Conservation (phyloP, 1,140 invertebrate genomes). For the Pogonus chalceus region DNA sequence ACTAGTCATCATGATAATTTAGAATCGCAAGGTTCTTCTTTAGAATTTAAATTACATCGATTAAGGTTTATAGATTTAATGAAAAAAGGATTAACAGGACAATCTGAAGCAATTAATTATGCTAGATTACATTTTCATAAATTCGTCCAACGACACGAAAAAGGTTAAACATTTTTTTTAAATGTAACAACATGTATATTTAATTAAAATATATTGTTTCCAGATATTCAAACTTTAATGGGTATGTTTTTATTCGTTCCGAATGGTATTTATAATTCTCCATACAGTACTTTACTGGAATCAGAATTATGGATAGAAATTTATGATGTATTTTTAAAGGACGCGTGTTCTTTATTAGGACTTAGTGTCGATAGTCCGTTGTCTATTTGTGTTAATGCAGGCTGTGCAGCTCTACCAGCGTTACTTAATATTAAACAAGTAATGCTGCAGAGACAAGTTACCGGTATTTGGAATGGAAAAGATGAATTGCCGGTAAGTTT, state of each 20-base stretch:
- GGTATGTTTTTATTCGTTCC: conserved; percentile 75
- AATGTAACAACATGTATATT: background rate
- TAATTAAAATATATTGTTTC: conserved; percentile 20
- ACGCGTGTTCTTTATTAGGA: conserved; percentile 84
- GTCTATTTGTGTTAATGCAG: conserved; percentile 72
- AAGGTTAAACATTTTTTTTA: conserved; percentile 45
- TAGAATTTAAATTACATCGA: conserved; percentile 81
- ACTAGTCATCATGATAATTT: conserved; percentile 51
- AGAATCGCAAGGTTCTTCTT: conserved; percentile 55
- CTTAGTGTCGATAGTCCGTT: conserved; percentile 70
- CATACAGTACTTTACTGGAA: conserved; percentile 70
- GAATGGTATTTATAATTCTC: conserved; percentile 68
- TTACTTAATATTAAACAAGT: conserved; percentile 91
- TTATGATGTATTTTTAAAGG: conserved; percentile 79
- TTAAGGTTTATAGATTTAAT: conserved; percentile 44
- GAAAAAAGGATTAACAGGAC: conserved; percentile 51
- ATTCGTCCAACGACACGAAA: conserved; percentile 71
- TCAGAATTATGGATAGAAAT: conserved; percentile 67
- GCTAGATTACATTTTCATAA: conserved; percentile 75
- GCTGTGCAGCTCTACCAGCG: conserved; percentile 85
- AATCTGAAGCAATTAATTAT: conserved; percentile 74
- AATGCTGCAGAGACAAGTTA: conserved; percentile 90
- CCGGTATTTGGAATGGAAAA: conserved; percentile 88
- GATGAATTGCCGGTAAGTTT: conserved; percentile 86
- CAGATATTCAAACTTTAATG: conserved; percentile 79